A percentile compares a stretch with the other conserved stretches of the same genome.
Evolutionary conservation across 1,140 invertebrate species (phyloP).

Genomic region (Heterodera schachtii): DNA sequence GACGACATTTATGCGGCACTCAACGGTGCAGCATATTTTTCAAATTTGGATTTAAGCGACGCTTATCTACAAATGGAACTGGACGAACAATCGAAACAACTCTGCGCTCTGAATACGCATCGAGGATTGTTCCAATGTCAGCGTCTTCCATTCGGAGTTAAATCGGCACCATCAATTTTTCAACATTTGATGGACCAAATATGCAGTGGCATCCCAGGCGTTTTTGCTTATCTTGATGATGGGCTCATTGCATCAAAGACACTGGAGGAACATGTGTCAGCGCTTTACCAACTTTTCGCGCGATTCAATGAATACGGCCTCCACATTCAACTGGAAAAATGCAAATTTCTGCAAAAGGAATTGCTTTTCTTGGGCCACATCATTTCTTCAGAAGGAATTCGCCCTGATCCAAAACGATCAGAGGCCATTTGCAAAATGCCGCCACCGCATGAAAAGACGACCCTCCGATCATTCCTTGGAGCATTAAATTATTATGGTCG

Average conservation of each 20-base stretch:
- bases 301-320: constrained; percentile 43
- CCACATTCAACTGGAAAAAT: constrained; percentile 18
- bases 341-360: too few relatives aligned
- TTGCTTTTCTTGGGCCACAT: too few relatives aligned
- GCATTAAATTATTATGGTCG: constrained; percentile 50
- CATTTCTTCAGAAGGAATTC: too few relatives aligned
- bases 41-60: too few relatives aligned
- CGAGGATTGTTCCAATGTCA: neutral
- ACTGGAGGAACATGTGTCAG: constrained; percentile 28
- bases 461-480: constrained; percentile 50
- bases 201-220: constrained; percentile 51
- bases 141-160: constrained; percentile 68
- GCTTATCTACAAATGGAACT: constrained; percentile 12
- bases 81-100: constrained; percentile 38
- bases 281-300: constrained; percentile 25
- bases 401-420: constrained; percentile 16
- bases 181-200: constrained; percentile 65
- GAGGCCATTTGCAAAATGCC: constrained; percentile 46
- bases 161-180: constrained; percentile 68
- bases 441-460: constrained; percentile 20
- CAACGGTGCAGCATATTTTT: too few relatives aligned
- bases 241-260: neutral
- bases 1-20: constrained; percentile 42
- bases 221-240: constrained; percentile 15
- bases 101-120: constrained; percentile 33